Base-by-base conservation (phyloP, 2,797 vertebrate species). In the Sebastes dallii region DNA sequence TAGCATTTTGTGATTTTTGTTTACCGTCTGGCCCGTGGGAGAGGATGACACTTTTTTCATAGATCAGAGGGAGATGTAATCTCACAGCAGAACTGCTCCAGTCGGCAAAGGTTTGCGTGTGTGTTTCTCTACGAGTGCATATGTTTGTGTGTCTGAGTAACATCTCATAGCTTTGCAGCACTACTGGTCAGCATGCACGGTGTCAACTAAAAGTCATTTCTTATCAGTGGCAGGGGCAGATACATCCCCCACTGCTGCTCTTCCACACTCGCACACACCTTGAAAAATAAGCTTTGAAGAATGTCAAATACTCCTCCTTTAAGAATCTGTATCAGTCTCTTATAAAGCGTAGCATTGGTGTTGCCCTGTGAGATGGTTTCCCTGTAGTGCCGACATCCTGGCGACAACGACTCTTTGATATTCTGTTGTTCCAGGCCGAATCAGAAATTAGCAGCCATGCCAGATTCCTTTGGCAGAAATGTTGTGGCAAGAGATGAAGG, bases 391-490 rank as follows among this genome's bases (percentile, higher is more conserved):
- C 55, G 65, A 84, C 82, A 81, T 88, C 85, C 75, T 42, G 52
- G 74, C 30, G 69, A 78, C 80, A 80, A 66, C 64, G 7, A 14
- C 32, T 75, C 84, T 93, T 93, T 89, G 84, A 93, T 92, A 71
- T 91, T 89, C 65, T 83, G 59, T 80, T 80, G 86, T 69, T 91
- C 62, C 72, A 50, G 62, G 36, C 83, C 60, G 60, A 85, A 87
- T 91, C 83, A 83, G 71, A 93, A 92, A 94, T 94, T 69, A 94
- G 84, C 79, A 72, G 46, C 72, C 71, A 36, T 79, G 89, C 83
- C 88, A 86, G 75, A 89, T 84, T 84, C 78, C 55, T 81, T 83
- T 87, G 79, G 88, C 80, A 85, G 73, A 62, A 85, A 74, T 69
- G 62, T 65, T 66, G 78, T 89, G 81, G 75, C 80, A 75, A 75